phyloP scores from a whole-genome alignment of 2,113 vertebrate species.

The Phyllostomus discolor region DNA sequence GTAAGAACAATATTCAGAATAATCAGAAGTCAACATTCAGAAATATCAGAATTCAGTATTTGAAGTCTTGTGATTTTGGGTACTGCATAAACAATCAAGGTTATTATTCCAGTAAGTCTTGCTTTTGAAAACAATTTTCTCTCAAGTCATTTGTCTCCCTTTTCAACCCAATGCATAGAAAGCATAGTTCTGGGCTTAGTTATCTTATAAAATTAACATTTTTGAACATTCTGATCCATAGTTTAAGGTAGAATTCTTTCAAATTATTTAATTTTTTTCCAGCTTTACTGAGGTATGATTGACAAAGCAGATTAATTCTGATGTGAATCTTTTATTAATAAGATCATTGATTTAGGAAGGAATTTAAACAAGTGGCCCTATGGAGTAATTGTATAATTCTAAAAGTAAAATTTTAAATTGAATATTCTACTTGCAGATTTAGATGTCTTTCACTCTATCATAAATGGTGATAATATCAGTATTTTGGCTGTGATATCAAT shows the following conservation, averaged over 20 bases:
- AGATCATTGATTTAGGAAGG: not conserved
- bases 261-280: not conserved
- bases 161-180: not conserved
- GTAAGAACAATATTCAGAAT: not conserved
- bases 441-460: not conserved
- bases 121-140: conserved; percentile 18
- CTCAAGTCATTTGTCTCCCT: not conserved
- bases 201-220: not conserved
- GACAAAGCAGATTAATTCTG: not conserved
- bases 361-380: not conserved
- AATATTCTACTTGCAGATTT: not conserved
- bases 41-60: not conserved
- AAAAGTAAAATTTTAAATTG: conserved; percentile 5
- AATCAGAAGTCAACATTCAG: not conserved
- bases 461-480: not conserved
- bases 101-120: not conserved
- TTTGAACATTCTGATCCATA: not conserved
- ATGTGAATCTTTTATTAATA: not conserved
- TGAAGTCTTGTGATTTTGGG: not conserved
- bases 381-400: not conserved
- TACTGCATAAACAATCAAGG: not conserved
- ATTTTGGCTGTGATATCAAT: not conserved
- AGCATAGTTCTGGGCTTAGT: not conserved
- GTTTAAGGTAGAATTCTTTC: not conserved
- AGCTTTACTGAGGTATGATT: not conserved